A percentile compares a stretch with the other conserved stretches of the same genome.
Evolutionary conservation across 2,888 invertebrate species (phyloP).

Genomic region (Trachelus iudaicus): DNA sequence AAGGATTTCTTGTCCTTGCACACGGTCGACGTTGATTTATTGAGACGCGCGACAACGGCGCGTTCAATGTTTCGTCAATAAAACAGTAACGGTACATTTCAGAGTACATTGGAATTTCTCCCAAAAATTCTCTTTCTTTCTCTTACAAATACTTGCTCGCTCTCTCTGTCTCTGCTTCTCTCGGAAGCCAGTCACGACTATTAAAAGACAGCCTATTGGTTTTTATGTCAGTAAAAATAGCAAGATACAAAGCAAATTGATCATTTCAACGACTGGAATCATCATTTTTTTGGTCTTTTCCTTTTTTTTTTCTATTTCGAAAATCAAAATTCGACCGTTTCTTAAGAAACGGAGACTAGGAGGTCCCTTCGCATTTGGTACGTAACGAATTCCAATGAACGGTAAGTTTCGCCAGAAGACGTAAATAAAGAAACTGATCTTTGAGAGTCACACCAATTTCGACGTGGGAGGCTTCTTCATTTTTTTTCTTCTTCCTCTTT

Average conservation of each 20-base stretch:
- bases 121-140: neutral
- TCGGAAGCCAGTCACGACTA: neutral
- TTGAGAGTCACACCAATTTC: slow-evolving; percentile 29
- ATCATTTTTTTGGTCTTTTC: neutral
- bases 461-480: slow-evolving; percentile 21
- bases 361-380: neutral
- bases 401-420: neutral
- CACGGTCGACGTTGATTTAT: slow-evolving; percentile 42
- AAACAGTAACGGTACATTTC: slow-evolving; percentile 41
- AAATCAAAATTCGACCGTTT: neutral
- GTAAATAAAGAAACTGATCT: slow-evolving; percentile 2
- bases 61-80: slow-evolving; percentile 43
- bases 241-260: neutral
- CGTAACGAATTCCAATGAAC: neutral
- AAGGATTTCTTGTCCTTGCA: slow-evolving; percentile 39
- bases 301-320: neutral
- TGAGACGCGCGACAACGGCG: slow-evolving; percentile 42
- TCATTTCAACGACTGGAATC: neutral
- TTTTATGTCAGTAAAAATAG: neutral
- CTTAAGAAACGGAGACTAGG: neutral
- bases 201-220: neutral
- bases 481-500: neutral
- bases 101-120: neutral
- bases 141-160: neutral
- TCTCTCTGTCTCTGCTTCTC: neutral